Conservation (phyloP, 1,140 invertebrate genomes). For the Megalopta genalis region DNA sequence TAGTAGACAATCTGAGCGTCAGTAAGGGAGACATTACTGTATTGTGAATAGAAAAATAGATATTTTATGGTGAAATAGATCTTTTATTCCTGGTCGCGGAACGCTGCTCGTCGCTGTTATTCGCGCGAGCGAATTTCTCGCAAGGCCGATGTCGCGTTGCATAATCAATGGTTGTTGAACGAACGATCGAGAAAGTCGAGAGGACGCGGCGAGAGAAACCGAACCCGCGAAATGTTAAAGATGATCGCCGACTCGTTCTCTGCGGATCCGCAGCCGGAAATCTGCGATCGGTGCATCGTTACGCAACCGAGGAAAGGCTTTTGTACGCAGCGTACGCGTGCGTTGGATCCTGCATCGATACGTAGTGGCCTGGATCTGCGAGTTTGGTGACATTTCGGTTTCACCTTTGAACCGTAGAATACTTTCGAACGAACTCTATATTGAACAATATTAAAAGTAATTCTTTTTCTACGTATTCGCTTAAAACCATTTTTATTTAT, state of each 20-base stretch:
- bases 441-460: no score
- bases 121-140: conserved; percentile 4
- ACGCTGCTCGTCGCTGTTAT: not conserved
- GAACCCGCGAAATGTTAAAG: conserved; percentile 63
- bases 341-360: not conserved
- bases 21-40: no score
- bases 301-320: conserved; percentile 18
- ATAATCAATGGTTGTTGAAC: conserved; percentile 40
- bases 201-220: conserved; percentile 2
- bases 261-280: conserved; percentile 19
- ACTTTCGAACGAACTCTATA: no score
- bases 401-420: no score
- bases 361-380: no score
- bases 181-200: conserved; percentile 52
- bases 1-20: no score
- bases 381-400: no score
- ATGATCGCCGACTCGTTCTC: conserved; percentile 35
- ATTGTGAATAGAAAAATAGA: no score
- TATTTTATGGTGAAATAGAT: no score
- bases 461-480: no score
- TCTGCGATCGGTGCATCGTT: conserved; percentile 8
- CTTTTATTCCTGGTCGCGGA: no score
- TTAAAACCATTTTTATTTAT: no score
- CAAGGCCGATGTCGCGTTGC: conserved; percentile 55
- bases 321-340: not conserved